phyloP scores from a whole-genome alignment of 2,113 vertebrate species.

The Falcunculus frontatus region DNA sequence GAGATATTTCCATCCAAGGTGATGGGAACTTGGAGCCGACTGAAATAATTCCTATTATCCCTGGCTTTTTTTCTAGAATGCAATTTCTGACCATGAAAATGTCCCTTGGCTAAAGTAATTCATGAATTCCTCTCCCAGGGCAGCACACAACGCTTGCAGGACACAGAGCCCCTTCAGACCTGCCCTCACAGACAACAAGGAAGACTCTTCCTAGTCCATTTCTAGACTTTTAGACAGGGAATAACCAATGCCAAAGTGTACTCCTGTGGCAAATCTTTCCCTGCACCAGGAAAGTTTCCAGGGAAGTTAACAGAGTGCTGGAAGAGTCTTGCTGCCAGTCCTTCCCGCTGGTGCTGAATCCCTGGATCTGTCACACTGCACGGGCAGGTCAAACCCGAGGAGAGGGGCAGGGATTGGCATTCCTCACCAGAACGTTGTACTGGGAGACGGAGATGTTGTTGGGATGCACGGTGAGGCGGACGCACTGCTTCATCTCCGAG shows the following conservation, averaged over 20 bases:
- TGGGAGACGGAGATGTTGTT: conserved; percentile 99
- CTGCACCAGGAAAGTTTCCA: not conserved
- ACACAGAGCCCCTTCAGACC: not conserved
- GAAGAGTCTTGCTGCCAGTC: not conserved
- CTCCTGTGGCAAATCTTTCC: not conserved
- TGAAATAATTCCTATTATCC: not conserved
- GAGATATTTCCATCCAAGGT: not conserved
- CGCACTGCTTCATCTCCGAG: conserved; percentile 94
- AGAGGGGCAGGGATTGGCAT: not conserved
- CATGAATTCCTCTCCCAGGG: not conserved
- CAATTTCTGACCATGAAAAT: not conserved
- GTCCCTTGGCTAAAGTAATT: not conserved
- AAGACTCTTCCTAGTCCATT: not conserved
- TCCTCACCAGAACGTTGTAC: conserved; percentile 93
- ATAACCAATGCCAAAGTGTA: not conserved
- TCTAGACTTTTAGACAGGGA: not conserved
- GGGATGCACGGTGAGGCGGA: conserved; percentile 92
- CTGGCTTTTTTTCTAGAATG: not conserved
- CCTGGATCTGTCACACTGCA: not conserved
- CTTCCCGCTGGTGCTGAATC: not conserved
- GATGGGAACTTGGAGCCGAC: not conserved
- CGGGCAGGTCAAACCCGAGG: not conserved
- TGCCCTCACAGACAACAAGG: not conserved
- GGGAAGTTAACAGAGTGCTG: not conserved
- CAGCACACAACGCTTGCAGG: not conserved